Conservation (phyloP, 2,113 vertebrate genomes). For the Cariama cristata region DNA sequence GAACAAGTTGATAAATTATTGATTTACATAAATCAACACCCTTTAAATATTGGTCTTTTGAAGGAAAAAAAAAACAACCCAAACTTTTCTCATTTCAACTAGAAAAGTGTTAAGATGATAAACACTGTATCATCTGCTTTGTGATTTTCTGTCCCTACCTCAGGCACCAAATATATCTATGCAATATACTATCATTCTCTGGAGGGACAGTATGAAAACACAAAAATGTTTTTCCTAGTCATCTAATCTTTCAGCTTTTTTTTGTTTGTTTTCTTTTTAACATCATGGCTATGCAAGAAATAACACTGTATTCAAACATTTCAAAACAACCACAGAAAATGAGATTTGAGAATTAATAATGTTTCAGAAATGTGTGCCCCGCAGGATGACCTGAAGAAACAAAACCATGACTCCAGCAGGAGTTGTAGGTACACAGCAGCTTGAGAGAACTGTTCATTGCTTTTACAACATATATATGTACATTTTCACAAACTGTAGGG, state of each 20-base stretch:
- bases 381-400: neutral
- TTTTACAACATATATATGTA: neutral
- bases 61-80: slow-evolving; percentile 42
- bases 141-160: slow-evolving; percentile 56
- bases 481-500: neutral
- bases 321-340: neutral
- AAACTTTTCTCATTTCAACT: slow-evolving; percentile 59
- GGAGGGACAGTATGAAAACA: neutral
- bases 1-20: slow-evolving; percentile 92
- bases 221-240: neutral
- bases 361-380: neutral
- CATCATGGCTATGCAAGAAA: fast-evolving
- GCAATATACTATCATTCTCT: neutral
- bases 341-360: neutral
- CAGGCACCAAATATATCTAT: neutral
- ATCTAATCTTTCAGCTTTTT: neutral
- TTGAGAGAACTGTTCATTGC: fast-evolving
- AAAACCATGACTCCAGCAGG: neutral
- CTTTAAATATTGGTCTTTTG: slow-evolving; percentile 80
- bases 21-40: slow-evolving; percentile 91
- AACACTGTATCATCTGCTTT: slow-evolving; percentile 55
- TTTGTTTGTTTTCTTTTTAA: neutral
- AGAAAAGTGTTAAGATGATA: slow-evolving; percentile 69
- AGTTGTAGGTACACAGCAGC: neutral
- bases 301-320: neutral